These are phyloP conservation scores for Phenganax subtilis DNA, from an alignment of 92 coral and sea anemone genomes.

Conservation along the genomic window DNA sequence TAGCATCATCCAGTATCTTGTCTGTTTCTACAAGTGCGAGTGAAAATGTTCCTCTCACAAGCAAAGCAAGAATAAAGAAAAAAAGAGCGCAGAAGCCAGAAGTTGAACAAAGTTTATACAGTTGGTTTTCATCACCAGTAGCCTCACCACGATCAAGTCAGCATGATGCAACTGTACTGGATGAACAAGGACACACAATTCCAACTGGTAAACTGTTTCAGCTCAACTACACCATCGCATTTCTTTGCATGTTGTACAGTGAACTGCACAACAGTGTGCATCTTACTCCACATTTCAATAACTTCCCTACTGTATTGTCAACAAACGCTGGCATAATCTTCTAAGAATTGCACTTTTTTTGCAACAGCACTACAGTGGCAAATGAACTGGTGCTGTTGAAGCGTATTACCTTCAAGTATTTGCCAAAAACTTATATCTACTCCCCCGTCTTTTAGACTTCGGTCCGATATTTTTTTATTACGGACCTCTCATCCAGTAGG, in stretches of 20 bases:
- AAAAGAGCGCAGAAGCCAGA: constrained; percentile 8
- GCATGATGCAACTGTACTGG: constrained; percentile 35
- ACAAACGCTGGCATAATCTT: no score
- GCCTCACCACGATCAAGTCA: constrained; percentile 65
- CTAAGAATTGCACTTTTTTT: no score
- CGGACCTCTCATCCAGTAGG: neutral
- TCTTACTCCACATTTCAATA: neutral
- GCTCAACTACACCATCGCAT: neutral
- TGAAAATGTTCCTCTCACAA: constrained; percentile 27
- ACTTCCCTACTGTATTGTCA: no score
- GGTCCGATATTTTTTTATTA: no score
- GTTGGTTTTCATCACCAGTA: constrained; percentile 89
- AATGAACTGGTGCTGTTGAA: no score
- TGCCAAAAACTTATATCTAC: no score
- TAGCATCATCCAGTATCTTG: constrained; percentile 23
- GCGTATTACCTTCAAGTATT: no score
- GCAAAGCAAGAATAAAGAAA: constrained; percentile 26
- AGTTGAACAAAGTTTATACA: constrained; percentile 59
- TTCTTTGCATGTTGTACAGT: neutral
- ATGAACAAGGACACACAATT: constrained; percentile 15
- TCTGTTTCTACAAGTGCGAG: constrained; percentile 35
- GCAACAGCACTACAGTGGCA: no score
- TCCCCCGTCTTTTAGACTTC: no score
- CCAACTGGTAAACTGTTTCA: constrained; percentile 20
- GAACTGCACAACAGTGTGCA: neutral